Base-by-base conservation (phyloP, 2,888 invertebrate genomes). In the Philereme transversata region DNA sequence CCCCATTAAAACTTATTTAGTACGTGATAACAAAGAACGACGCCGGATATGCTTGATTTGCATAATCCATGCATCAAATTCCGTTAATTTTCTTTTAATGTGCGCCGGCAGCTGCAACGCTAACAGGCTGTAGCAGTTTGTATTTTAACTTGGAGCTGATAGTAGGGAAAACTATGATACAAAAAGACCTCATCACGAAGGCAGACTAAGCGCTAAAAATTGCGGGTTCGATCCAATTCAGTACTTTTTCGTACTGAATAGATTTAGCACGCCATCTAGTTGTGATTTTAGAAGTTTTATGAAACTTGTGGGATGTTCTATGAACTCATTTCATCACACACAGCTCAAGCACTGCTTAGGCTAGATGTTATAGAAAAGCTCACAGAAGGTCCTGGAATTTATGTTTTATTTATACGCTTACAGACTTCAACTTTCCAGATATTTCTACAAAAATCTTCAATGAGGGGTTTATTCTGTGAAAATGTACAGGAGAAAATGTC, bases 51-150 rank as follows among this genome's bases (percentile, higher is more conserved):
- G 81, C 83, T 81, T 74, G 73, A 86, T 90, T 90, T 89, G 83
- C 90, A 91, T 91, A 89, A 90, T 90, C 87, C 83, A 76, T 88
- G 89, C 90, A 90, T 88, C 87, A 88, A 87, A 86, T 82, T 87
- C 80, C 82, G 87, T 88, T 90, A 89, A 91, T 90, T 89, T 90
- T 90, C 86, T 90, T 90, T 88, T 90, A 85, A 89, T 87, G 84
- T 82, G 70, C 75, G 79, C 74, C 76, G 76, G 74, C 83, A 75
- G 80, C 77, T 81, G 82, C 81, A 77, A 43, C 71, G 69, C 68
- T 70, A 67, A 65, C 65, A 69, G 56, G 11, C 36, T 51, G 57
- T 46, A 45, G 36, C 33, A 47, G 38, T 38, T 36, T 36, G 10
- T 45, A 58, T 22, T 22, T 22, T 22, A 54, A 46, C 10, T 11